Percentiles rank a stretch among this genome's conserved stretches.
Conservation (phyloP, 2,797 vertebrate species). For the Bovichtus diacanthus region DNA sequence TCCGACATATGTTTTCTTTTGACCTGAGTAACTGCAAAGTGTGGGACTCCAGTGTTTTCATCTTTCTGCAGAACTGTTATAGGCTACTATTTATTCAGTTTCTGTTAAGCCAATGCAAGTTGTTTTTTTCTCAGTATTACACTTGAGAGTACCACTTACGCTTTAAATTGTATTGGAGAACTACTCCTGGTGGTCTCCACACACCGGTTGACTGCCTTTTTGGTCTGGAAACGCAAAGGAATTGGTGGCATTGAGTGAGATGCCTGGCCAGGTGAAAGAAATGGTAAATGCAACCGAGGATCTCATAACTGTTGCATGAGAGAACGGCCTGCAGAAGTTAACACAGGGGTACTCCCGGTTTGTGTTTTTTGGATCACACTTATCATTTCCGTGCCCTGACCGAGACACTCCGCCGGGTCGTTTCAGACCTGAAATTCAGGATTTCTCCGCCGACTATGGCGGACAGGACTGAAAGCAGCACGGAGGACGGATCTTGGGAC, state of each 20-base stretch:
- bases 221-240: constrained; percentile 30
- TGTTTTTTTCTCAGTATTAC: constrained; percentile 23
- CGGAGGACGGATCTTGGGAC: constrained; percentile 81
- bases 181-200: constrained; percentile 25
- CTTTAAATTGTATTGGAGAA: constrained; percentile 30
- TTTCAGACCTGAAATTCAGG: constrained; percentile 46
- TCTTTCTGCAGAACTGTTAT: constrained; percentile 34
- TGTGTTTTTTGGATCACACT: constrained; percentile 26
- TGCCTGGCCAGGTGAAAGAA: constrained; percentile 46
- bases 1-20: constrained; percentile 23
- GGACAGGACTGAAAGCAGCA: constrained; percentile 66
- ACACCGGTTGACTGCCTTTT: constrained; percentile 34
- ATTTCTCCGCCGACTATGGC: constrained; percentile 78
- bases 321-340: constrained; percentile 43
- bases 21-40: constrained; percentile 25
- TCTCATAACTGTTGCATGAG: constrained; percentile 73
- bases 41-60: constrained; percentile 26
- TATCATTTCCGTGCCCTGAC: constrained; percentile 44
- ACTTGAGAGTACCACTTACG: constrained; percentile 21
- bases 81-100: constrained; percentile 43
- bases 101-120: constrained; percentile 39
- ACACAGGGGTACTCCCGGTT: constrained; percentile 37
- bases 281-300: constrained; percentile 38
- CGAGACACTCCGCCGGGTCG: constrained; percentile 41
- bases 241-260: constrained; percentile 32